These are phyloP conservation scores for Caiman crocodilus DNA, from an alignment of 2,797 vertebrate genomes.

Conservation along the genomic window DNA sequence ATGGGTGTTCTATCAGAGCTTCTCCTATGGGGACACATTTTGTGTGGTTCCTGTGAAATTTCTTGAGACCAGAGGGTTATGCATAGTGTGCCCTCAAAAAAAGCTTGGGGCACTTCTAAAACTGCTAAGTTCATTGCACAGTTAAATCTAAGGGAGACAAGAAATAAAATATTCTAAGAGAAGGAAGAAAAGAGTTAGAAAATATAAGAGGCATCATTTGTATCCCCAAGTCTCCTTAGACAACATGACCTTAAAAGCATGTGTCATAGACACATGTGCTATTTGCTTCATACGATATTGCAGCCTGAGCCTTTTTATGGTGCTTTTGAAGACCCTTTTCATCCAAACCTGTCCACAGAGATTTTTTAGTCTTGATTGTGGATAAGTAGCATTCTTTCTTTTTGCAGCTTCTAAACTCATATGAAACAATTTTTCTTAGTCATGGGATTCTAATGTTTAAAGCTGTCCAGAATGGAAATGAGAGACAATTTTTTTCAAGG, in stretches of 20 bases:
- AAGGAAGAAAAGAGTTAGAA: too few species aligned
- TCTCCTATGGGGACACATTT: background rate
- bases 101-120: rapidly evolving
- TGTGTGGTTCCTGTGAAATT: background rate
- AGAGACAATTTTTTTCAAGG: background rate
- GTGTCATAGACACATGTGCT: background rate
- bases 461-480: background rate
- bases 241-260: background rate
- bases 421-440: background rate
- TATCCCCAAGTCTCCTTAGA: background rate
- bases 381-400: background rate
- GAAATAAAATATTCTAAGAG: background rate
- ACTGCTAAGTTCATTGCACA: slow-evolving; percentile 2
- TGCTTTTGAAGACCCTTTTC: background rate
- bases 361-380: background rate
- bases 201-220: too few species aligned
- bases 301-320: background rate
- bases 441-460: background rate
- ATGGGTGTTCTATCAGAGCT: background rate
- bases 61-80: background rate
- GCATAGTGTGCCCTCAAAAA: background rate
- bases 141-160: background rate
- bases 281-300: background rate
- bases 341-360: background rate
- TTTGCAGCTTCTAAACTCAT: background rate